phyloP scores from a whole-genome alignment of 1,140 invertebrate genomes.

The Diachasmimorpha longicaudata region DNA sequence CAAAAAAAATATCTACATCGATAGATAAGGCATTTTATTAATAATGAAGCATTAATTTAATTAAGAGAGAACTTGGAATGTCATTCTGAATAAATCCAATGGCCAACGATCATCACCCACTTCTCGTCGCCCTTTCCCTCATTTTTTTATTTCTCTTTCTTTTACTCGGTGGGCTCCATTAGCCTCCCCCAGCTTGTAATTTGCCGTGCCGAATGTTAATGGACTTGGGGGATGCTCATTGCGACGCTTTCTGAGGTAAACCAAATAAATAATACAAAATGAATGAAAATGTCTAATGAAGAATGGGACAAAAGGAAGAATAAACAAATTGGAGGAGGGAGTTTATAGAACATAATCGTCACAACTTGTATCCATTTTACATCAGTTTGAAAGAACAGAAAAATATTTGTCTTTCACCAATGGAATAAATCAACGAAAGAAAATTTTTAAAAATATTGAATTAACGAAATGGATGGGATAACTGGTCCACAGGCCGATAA shows the following conservation, averaged over 20 bases:
- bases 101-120: background rate
- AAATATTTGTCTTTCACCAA: too few species aligned
- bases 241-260: slow-evolving; percentile 15
- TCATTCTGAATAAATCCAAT: background rate
- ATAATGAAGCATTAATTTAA: too few species aligned
- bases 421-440: too few species aligned
- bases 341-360: too few species aligned
- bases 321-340: background rate
- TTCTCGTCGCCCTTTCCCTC: background rate
- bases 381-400: too few species aligned
- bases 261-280: background rate
- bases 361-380: too few species aligned
- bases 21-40: too few species aligned
- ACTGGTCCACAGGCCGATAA: background rate
- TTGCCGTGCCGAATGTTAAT: slow-evolving; percentile 63
- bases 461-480: too few species aligned
- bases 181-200: slow-evolving; percentile 59
- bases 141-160: slow-evolving; percentile 17
- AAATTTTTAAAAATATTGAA: too few species aligned
- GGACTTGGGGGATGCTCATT: slow-evolving; percentile 38
- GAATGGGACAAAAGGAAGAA: background rate
- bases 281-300: background rate
- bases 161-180: slow-evolving; percentile 49
- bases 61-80: background rate
- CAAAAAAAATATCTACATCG: too few species aligned